Percentiles rank a stretch among this genome's conserved stretches.
Evolutionary conservation across 1,140 invertebrate species (phyloP).

Genomic region (Trachymyrmex cornetzi): DNA sequence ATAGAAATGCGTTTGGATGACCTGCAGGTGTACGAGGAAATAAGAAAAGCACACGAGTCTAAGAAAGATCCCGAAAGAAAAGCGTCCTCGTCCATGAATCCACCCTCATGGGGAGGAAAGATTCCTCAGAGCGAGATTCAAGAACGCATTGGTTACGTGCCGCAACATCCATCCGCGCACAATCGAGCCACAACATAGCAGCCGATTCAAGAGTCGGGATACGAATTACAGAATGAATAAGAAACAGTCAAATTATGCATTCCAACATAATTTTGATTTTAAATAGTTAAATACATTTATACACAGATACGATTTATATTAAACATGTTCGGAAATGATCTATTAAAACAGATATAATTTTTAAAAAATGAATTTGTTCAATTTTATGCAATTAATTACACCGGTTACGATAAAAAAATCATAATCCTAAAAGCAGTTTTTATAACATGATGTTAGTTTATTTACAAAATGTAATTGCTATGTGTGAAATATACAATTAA

Average conservation of each 20-base stretch:
- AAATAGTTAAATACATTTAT: neutral
- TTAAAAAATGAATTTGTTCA: neutral
- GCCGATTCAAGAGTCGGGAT: no score
- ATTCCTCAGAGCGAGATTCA: conserved; percentile 89
- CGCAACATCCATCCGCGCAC: conserved; percentile 79
- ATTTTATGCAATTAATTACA: neutral
- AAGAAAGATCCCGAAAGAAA: conserved; percentile 87
- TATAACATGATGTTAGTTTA: neutral
- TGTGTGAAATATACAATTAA: conserved; percentile 66
- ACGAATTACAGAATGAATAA: neutral
- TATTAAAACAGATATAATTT: neutral
- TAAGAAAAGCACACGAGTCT: conserved; percentile 86
- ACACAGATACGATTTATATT: neutral
- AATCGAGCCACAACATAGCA: conserved; percentile 80
- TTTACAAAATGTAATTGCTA: conserved; percentile 24
- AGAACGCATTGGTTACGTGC: conserved; percentile 90
- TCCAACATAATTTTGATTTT: conserved; percentile 10
- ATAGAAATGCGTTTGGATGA: conserved; percentile 93
- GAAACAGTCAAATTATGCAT: neutral
- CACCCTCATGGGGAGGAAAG: conserved; percentile 86
- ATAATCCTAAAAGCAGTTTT: neutral
- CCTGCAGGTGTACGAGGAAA: conserved; percentile 90
- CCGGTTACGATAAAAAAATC: neutral
- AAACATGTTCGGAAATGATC: no score
- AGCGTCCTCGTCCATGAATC: conserved; percentile 73